Percentiles rank a stretch among this genome's conserved stretches.
Evolutionary conservation across 2,888 invertebrate genomes (phyloP).

Genomic region (Proisotoma minuta): DNA sequence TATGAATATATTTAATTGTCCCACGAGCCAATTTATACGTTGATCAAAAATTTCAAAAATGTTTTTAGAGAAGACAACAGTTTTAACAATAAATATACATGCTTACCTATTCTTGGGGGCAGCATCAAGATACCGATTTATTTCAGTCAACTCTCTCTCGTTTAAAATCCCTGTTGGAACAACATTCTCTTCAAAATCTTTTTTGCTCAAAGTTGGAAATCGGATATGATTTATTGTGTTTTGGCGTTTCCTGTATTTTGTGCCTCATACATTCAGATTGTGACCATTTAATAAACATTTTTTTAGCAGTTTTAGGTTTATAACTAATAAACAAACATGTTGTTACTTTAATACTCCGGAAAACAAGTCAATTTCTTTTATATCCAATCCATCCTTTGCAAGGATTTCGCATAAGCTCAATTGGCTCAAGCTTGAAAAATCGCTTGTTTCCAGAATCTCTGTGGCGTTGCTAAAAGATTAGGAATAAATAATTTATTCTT

Average conservation of each 20-base stretch:
- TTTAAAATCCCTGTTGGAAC: conserved; percentile 17
- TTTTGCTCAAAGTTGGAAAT: conserved; percentile 26
- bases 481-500: too few species aligned
- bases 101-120: conserved; percentile 19
- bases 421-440: neutral
- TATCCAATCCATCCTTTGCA: conserved; percentile 30
- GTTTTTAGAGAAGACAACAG: too few species aligned
- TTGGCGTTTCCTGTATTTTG: conserved; percentile 20
- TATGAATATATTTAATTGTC: too few species aligned
- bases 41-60: too few species aligned
- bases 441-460: neutral
- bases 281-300: conserved; percentile 21
- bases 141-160: conserved; percentile 28
- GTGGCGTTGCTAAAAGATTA: neutral
- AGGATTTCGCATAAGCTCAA: conserved; percentile 22
- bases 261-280: conserved; percentile 26
- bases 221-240: conserved; percentile 23
- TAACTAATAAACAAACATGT: neutral
- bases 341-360: conserved; percentile 28
- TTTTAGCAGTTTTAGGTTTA: neutral
- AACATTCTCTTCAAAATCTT: conserved; percentile 24
- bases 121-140: conserved; percentile 26
- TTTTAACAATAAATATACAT: neutral
- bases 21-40: too few species aligned
- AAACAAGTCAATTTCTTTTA: conserved; percentile 27